phyloP scores from a whole-genome alignment of 2,888 invertebrate genomes.

The Euplagia quadripunctaria region DNA sequence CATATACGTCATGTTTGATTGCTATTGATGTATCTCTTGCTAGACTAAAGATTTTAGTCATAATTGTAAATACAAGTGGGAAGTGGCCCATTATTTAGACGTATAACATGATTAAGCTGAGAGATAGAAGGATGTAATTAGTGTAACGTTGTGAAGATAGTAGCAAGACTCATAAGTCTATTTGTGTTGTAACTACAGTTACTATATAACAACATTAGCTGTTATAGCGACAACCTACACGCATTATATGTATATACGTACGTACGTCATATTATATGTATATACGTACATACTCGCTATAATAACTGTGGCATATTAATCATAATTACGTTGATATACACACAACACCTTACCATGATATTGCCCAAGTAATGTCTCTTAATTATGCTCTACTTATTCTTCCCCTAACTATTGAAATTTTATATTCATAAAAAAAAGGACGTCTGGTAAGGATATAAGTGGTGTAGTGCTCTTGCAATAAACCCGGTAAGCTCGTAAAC shows the following conservation, averaged over 20 bases:
- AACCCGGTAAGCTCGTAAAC: conserved; percentile 76
- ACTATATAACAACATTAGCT: conserved; percentile 40
- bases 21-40: neutral
- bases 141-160: conserved; percentile 47
- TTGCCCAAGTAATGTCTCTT: neutral
- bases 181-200: conserved; percentile 30
- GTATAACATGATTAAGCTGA: conserved; percentile 45
- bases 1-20: too few relatives aligned
- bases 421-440: conserved; percentile 64
- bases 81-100: conserved; percentile 44
- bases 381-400: conserved; percentile 47
- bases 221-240: conserved; percentile 34
- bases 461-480: conserved; percentile 73
- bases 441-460: conserved; percentile 68
- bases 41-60: conserved; percentile 37
- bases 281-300: conserved; percentile 19
- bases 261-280: conserved; percentile 12
- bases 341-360: conserved; percentile 14
- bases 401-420: conserved; percentile 66
- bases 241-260: conserved; percentile 1
- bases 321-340: conserved; percentile 18
- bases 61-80: conserved; percentile 38
- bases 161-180: conserved; percentile 34
- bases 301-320: conserved; percentile 21
- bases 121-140: conserved; percentile 53